Percentiles rank a stretch among this genome's conserved stretches.
These are phyloP conservation scores for Calypte anna DNA, from an alignment of 2,113 vertebrate species.

Conservation along the genomic window DNA sequence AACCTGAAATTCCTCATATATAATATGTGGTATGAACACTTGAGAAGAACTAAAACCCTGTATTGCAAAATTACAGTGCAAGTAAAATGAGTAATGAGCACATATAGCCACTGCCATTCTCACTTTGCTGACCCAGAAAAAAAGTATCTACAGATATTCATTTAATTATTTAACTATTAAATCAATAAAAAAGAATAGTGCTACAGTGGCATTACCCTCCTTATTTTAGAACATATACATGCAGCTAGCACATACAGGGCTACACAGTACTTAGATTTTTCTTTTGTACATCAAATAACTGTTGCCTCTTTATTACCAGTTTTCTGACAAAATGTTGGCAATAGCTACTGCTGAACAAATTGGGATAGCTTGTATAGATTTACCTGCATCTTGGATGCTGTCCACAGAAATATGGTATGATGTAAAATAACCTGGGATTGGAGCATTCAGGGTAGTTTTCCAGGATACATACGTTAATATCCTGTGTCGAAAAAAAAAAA, in stretches of 20 bases:
- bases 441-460: slow-evolving; percentile 97
- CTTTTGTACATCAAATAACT: neutral
- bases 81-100: neutral
- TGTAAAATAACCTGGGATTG: slow-evolving; percentile 96
- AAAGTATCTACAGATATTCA: neutral
- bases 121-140: neutral
- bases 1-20: neutral
- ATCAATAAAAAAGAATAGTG: neutral
- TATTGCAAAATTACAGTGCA: neutral
- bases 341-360: neutral
- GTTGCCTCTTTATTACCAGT: neutral
- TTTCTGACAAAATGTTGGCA: neutral
- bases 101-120: neutral
- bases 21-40: neutral
- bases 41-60: neutral
- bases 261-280: neutral
- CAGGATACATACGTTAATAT: slow-evolving; percentile 97
- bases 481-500: slow-evolving; percentile 73
- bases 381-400: slow-evolving; percentile 98
- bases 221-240: neutral
- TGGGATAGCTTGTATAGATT: neutral
- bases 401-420: slow-evolving; percentile 98
- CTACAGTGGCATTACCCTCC: neutral
- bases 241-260: neutral
- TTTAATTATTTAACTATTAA: neutral